Evolutionary conservation across 2,888 invertebrate genomes (phyloP), one percentile per base, ranked within the genome.

Genomic region (Venusia cambrica): DNA sequence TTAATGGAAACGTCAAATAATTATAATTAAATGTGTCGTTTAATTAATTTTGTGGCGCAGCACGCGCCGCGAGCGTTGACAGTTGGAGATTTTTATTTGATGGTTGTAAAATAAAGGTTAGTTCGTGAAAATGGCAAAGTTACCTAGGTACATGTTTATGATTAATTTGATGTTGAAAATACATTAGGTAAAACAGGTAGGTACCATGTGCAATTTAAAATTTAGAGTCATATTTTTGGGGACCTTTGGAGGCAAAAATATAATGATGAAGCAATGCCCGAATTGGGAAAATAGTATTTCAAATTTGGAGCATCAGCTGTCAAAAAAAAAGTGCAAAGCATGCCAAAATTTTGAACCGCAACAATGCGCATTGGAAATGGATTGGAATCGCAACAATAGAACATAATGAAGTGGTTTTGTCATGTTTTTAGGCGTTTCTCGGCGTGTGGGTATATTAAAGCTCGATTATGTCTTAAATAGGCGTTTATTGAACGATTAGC

Each of bases 391-490:
- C 64, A 62, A 39, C 81, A 83, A 81, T 77, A 50, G 76, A 9
- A 47, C 34, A 48, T 53, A 57, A 55, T 58, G 51, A 55, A 59
- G 57, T 73, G 78, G 77, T 80, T 80, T 77, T 73, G 77, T 81
- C 74, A 68, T 71, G 65, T 80, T 71, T 52, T 48, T 52, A 46
- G 46, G 13, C 27, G 39, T 26, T 31, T 56, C 61, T 52, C 60
- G 52, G 60, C 58, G 62, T 65, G 75, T 75, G 72, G 71, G 73
- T 72, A 69, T 74, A 79, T 84, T 83, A 79, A 73, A 71, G 63
- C 49, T 68, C 80, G 75, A 84, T 83, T 84, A 84, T 65, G 72
- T 65, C 70, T 67, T 74, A 77, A 78, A 81, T 73, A 69, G 73
- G 54, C 73, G 72, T 69, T 81, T 79, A 79, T 75, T 63, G 73